Conservation (phyloP, 2,888 invertebrate genomes). For the Noctua janthina region DNA sequence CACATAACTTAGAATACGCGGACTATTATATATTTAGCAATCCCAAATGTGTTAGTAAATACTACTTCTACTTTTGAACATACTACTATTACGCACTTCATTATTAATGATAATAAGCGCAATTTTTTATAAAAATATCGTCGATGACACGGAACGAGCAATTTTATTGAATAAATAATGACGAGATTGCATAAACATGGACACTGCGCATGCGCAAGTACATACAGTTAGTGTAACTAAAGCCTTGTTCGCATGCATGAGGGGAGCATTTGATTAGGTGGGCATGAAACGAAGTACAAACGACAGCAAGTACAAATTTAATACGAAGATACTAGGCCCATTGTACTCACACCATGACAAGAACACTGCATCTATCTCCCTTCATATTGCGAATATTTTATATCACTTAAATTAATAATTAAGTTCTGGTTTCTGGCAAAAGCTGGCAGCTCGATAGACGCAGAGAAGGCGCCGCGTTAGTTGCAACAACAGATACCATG, state of each 20-base stretch:
- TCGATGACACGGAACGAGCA: conserved; percentile 37
- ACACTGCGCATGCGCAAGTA: not conserved
- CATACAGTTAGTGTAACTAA: not conserved
- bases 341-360: not conserved
- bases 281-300: not conserved
- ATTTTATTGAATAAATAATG: conserved; percentile 26
- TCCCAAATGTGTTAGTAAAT: conserved; percentile 12
- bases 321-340: not conserved
- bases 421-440: not conserved
- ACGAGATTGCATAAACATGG: conserved; percentile 31
- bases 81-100: conserved; percentile 9
- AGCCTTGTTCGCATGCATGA: not conserved
- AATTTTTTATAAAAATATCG: conserved; percentile 31
- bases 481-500: not conserved
- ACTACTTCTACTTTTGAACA: not conserved
- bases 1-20: conserved; percentile 38
- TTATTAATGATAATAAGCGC: conserved; percentile 25
- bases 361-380: too few species aligned
- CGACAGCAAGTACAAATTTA: not conserved
- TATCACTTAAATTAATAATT: not conserved
- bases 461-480: not conserved
- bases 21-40: conserved; percentile 24
- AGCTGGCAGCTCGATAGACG: not conserved
- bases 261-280: not conserved
- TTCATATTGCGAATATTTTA: not conserved